phyloP scores from a whole-genome alignment of 2,113 vertebrate species.

The Entelurus aequoreus region DNA sequence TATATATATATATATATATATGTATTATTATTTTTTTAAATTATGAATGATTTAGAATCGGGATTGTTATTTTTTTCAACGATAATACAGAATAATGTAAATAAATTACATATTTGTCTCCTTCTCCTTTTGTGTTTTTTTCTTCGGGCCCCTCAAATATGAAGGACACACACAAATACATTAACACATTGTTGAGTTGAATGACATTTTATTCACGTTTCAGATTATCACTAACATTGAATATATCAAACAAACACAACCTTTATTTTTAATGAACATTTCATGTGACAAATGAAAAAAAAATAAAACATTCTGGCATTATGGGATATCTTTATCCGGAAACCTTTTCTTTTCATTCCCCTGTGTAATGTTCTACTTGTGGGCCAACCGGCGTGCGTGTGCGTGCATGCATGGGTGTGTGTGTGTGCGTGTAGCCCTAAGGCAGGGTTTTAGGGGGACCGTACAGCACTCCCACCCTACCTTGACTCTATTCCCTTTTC shows the following conservation, averaged over 20 bases:
- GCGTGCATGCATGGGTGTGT: conserved; percentile 9
- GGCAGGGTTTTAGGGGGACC: conserved; percentile 64
- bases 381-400: conserved; percentile 28
- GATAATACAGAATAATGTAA: no score
- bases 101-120: no score
- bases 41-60: no score
- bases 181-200: conserved; percentile 20
- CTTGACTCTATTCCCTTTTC: conserved; percentile 54
- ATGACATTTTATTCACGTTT: conserved; percentile 29
- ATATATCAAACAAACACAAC: conserved; percentile 1
- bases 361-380: conserved; percentile 40
- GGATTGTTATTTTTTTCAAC: no score
- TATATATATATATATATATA: no score
- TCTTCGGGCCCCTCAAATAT: not conserved
- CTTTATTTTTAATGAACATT: conserved; percentile 17
- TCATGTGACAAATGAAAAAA: not conserved
- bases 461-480: conserved; percentile 31
- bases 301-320: not conserved
- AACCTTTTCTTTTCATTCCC: conserved; percentile 15
- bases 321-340: conserved; percentile 7
- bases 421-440: conserved; percentile 50
- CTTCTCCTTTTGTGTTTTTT: not conserved
- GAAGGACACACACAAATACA: not conserved
- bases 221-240: conserved; percentile 3
- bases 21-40: no score